These are phyloP conservation scores for Chrosomus eos DNA, from an alignment of 2,797 vertebrate species.

Conservation along the genomic window DNA sequence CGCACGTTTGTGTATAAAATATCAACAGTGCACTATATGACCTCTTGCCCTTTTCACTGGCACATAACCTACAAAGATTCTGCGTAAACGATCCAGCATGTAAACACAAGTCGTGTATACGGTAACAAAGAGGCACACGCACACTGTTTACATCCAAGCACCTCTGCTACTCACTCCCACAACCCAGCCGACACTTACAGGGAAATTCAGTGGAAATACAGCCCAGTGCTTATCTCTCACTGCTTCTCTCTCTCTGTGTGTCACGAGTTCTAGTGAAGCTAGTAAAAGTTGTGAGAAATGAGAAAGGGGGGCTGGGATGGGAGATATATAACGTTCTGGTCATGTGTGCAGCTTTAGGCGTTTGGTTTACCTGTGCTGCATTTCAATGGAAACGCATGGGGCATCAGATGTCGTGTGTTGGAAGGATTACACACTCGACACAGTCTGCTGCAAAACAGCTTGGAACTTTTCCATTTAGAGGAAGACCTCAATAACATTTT, in stretches of 20 bases:
- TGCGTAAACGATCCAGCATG: neutral
- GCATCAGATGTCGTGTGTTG: neutral
- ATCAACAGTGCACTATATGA: conserved; percentile 37
- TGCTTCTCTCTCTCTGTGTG: conserved; percentile 10
- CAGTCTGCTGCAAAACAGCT: neutral
- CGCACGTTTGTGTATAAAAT: neutral
- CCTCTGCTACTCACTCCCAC: conserved; percentile 5
- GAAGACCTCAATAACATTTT: neutral
- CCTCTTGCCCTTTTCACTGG: conserved; percentile 23
- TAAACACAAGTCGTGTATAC: conserved; percentile 46
- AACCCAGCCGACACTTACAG: conserved; percentile 23
- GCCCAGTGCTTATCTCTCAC: conserved; percentile 48
- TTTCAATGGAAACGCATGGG: conserved; percentile 11
- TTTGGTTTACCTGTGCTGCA: neutral
- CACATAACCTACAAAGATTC: conserved; percentile 18
- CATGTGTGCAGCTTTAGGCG: conserved; percentile 6
- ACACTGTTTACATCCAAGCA: conserved; percentile 42
- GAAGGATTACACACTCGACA: neutral
- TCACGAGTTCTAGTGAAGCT: conserved; percentile 37
- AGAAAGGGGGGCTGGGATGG: conserved; percentile 27
- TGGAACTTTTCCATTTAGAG: neutral
- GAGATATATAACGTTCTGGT: conserved; percentile 31
- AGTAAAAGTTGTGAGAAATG: conserved; percentile 30
- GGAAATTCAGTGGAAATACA: conserved; percentile 60
- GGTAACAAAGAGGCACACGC: conserved; percentile 36